phyloP scores from a whole-genome alignment of 2,113 vertebrate species.

The Coryphaenoides rupestris region DNA sequence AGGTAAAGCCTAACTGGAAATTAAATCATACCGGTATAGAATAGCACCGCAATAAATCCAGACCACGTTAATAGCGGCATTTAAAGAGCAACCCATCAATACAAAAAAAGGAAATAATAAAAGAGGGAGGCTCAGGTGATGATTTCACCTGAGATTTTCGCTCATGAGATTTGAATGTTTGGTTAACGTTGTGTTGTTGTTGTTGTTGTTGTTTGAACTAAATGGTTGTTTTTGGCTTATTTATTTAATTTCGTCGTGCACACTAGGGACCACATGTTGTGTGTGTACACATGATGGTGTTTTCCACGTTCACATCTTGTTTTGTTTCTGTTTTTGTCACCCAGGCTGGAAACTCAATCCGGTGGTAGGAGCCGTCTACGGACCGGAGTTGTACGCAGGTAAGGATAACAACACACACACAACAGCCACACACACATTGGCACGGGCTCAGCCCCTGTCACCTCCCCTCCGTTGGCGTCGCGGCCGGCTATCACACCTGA shows the following conservation, averaged over 20 bases:
- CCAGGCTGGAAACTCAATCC: conserved; percentile 97
- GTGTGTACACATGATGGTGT: not conserved
- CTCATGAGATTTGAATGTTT: not conserved
- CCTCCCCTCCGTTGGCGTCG: not conserved
- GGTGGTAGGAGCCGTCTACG: conserved; percentile 91
- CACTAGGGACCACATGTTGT: not conserved
- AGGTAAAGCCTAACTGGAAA: too few species aligned
- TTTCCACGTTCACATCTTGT: not conserved
- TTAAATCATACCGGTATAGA: too few species aligned
- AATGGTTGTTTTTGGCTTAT: not conserved
- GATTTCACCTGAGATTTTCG: too few species aligned
- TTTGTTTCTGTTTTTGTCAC: too few species aligned
- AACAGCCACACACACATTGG: too few species aligned
- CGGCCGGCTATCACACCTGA: too few species aligned
- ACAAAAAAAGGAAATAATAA: too few species aligned
- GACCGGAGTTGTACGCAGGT: conserved; percentile 96
- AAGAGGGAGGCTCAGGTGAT: too few species aligned
- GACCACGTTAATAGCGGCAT: too few species aligned
- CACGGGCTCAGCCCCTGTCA: not conserved
- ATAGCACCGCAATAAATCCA: too few species aligned
- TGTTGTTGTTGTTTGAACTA: not conserved
- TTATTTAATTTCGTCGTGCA: too few species aligned
- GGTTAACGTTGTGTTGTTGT: not conserved
- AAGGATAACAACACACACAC: conserved; percentile 33
- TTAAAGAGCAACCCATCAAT: too few species aligned